Evolutionary conservation across 1,140 invertebrate genomes (phyloP).

Genomic region (Drosophila seguyi): DNA sequence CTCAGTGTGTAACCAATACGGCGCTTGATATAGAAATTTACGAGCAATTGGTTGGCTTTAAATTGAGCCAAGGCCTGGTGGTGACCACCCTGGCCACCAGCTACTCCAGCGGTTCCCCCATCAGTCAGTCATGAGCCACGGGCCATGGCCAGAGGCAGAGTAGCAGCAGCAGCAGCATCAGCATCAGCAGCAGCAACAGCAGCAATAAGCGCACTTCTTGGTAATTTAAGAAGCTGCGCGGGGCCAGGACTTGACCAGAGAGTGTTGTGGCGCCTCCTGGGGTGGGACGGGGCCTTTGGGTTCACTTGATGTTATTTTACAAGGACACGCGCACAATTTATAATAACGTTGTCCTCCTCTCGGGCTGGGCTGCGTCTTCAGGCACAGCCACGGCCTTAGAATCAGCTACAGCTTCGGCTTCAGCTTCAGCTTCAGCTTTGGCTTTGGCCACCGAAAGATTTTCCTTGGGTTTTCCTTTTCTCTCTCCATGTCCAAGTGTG

Average conservation of each 20-base stretch:
- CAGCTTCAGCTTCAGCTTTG: slow-evolving; percentile 9
- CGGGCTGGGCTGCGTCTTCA: slow-evolving; percentile 19
- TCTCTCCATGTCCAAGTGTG: slow-evolving; percentile 8
- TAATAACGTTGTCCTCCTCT: slow-evolving; percentile 64
- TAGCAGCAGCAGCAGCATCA: neutral
- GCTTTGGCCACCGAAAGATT: slow-evolving; percentile 30
- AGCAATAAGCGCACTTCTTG: slow-evolving; percentile 73
- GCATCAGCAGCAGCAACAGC: slow-evolving; percentile 22
- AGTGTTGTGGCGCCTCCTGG: neutral
- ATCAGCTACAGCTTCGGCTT: neutral
- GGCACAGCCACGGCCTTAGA: neutral
- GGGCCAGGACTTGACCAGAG: slow-evolving; percentile 51
- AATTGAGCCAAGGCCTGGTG: slow-evolving; percentile 60
- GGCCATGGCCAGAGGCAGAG: slow-evolving; percentile 41
- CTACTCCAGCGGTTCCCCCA: neutral
- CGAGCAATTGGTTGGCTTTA: slow-evolving; percentile 46
- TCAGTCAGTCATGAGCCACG: slow-evolving; percentile 37
- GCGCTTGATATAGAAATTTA: slow-evolving; percentile 26
- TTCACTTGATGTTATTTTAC: slow-evolving; percentile 81
- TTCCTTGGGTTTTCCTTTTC: slow-evolving; percentile 33
- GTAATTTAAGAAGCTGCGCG: slow-evolving; percentile 72
- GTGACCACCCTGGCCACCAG: neutral
- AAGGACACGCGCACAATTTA: slow-evolving; percentile 82
- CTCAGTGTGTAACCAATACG: neutral
- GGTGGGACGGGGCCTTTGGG: slow-evolving; percentile 31